These are phyloP conservation scores for Engraulis encrasicolus DNA, from an alignment of 2,113 vertebrate genomes.

Conservation along the genomic window DNA sequence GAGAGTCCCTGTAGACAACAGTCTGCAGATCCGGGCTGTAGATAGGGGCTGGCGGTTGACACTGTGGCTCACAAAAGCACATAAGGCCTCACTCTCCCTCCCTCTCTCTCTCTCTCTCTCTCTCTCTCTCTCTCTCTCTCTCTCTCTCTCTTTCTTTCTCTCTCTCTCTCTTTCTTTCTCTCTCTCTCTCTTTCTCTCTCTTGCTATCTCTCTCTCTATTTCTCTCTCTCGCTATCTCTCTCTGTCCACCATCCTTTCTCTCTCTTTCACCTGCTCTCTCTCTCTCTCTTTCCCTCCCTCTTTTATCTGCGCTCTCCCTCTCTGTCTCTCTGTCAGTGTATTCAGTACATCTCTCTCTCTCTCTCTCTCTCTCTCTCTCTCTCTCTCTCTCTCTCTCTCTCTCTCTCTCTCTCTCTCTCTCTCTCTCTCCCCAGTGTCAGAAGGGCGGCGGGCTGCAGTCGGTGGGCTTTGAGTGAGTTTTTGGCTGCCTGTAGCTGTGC, in stretches of 20 bases:
- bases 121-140: no score
- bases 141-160: constrained; percentile 15
- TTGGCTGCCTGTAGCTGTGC: constrained; percentile 17
- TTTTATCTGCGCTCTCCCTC: not conserved
- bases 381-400: not conserved
- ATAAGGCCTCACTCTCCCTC: not conserved
- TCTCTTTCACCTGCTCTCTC: no score
- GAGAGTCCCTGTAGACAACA: not conserved
- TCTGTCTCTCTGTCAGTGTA: not conserved
- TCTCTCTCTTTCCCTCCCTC: not conserved
- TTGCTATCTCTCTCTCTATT: not conserved
- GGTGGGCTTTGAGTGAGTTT: not conserved
- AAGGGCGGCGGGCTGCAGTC: not conserved
- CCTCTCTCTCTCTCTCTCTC: not conserved
- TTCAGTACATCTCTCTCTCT: no score
- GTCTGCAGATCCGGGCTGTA: not conserved
- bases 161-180: no score
- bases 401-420: not conserved
- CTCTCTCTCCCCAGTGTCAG: not conserved
- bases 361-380: not conserved
- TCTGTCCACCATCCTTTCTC: no score
- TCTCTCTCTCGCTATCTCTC: no score
- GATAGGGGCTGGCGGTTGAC: not conserved
- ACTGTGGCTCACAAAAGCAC: not conserved
- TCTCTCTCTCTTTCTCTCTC: no score